These are phyloP conservation scores for Etia nguti DNA, from an alignment of 2,113 vertebrate genomes.

Conservation along the genomic window DNA sequence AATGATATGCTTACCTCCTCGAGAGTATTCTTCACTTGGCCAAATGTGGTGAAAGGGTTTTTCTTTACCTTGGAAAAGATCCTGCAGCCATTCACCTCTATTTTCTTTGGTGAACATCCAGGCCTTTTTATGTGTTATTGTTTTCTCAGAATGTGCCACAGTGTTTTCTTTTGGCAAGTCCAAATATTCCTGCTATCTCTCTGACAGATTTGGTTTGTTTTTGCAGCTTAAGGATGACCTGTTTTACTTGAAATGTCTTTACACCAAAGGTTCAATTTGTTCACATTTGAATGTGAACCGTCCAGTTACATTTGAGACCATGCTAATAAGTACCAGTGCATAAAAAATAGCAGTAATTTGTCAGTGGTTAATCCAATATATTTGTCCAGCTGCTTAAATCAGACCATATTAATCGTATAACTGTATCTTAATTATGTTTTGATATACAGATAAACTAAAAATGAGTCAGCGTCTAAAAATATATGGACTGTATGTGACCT, in stretches of 20 bases:
- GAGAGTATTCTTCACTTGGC: neutral
- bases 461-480: neutral
- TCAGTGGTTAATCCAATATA: neutral
- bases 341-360: neutral
- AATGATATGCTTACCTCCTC: neutral
- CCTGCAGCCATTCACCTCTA: neutral
- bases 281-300: neutral
- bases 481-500: neutral
- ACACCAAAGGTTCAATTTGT: neutral
- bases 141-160: neutral
- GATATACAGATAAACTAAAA: neutral
- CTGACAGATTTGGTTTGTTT: neutral
- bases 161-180: neutral
- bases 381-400: neutral
- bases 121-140: neutral
- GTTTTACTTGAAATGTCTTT: neutral
- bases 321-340: neutral
- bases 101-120: accelerated
- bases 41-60: neutral
- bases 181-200: neutral
- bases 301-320: neutral
- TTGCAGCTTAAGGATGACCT: neutral
- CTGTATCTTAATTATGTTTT: neutral
- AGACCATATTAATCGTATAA: neutral
- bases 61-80: neutral